Evolutionary conservation across 2,113 vertebrate genomes (phyloP).

Genomic region (mouse (Mus musculus)): DNA sequence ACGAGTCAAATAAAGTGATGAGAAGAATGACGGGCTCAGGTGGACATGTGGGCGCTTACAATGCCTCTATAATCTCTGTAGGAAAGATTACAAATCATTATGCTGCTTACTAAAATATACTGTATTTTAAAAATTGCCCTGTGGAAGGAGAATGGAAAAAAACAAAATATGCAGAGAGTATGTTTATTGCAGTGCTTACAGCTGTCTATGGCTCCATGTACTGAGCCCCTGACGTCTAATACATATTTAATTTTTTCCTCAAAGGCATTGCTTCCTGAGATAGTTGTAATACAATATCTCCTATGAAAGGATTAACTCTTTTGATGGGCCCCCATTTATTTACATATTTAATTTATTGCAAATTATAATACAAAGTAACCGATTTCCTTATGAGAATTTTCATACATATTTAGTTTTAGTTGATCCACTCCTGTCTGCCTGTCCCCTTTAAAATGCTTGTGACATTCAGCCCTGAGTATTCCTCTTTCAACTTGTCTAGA

Average conservation of each 20-base stretch:
- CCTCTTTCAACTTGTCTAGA: neutral
- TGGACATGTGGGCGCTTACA: neutral
- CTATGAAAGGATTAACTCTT: neutral
- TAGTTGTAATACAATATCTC: neutral
- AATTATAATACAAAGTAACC: neutral
- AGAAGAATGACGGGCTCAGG: neutral
- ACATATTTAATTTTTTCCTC: neutral
- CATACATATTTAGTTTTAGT: neutral
- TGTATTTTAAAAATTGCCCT: slow-evolving; percentile 11
- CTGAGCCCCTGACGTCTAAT: neutral
- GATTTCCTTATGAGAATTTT: neutral
- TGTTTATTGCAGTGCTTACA: slow-evolving; percentile 9
- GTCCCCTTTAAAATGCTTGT: neutral
- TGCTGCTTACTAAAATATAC: neutral
- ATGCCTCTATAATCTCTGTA: neutral
- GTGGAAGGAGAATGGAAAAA: neutral
- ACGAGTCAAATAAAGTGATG: neutral
- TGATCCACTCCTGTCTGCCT: neutral
- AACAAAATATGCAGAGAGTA: neutral
- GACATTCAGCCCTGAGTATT: neutral
- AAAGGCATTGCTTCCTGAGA: neutral
- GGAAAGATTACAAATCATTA: slow-evolving; percentile 44
- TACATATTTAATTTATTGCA: neutral
- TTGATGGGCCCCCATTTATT: neutral
- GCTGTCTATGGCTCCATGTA: neutral